Evolutionary conservation across 2,888 invertebrate species (phyloP).

Genomic region (Machimus atricapillus): DNA sequence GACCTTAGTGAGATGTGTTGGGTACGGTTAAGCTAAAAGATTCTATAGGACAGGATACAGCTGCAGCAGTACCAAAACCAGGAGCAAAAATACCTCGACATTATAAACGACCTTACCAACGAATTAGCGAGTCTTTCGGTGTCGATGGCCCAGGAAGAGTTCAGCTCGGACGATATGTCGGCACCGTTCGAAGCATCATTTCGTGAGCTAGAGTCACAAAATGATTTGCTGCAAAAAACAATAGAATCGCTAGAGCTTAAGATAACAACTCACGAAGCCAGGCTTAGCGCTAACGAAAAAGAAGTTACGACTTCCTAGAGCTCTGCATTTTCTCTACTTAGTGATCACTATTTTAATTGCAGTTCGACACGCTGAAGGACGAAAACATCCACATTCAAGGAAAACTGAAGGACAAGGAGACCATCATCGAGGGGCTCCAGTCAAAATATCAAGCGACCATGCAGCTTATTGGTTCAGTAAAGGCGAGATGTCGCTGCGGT

Average conservation of each 20-base stretch:
- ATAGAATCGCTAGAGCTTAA: constrained; percentile 47
- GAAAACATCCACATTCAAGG: constrained; percentile 1
- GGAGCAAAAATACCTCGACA: constrained; percentile 54
- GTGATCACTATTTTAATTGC: not conserved
- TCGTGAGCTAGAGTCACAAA: constrained; percentile 52
- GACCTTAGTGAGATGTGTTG: not conserved
- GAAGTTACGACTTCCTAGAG: constrained; percentile 31
- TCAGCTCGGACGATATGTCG: constrained; percentile 44
- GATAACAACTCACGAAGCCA: not conserved
- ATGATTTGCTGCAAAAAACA: constrained; percentile 53
- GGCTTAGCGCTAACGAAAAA: constrained; percentile 26
- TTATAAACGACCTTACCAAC: constrained; percentile 57
- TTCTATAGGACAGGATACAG: constrained; percentile 16
- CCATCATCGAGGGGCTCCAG: constrained; percentile 33
- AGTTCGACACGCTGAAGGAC: constrained; percentile 30
- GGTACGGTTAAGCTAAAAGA: not conserved
- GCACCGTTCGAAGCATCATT: constrained; percentile 50
- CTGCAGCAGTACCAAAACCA: constrained; percentile 15
- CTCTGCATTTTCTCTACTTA: not conserved
- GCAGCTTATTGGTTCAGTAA: not conserved
- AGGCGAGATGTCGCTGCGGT: constrained; percentile 38
- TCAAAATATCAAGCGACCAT: constrained; percentile 19
- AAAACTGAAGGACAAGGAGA: constrained; percentile 25
- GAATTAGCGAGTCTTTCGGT: constrained; percentile 58
- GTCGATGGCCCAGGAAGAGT: constrained; percentile 53